These are phyloP conservation scores for Diarsia brunnea DNA, from an alignment of 2,888 invertebrate species.

Conservation along the genomic window DNA sequence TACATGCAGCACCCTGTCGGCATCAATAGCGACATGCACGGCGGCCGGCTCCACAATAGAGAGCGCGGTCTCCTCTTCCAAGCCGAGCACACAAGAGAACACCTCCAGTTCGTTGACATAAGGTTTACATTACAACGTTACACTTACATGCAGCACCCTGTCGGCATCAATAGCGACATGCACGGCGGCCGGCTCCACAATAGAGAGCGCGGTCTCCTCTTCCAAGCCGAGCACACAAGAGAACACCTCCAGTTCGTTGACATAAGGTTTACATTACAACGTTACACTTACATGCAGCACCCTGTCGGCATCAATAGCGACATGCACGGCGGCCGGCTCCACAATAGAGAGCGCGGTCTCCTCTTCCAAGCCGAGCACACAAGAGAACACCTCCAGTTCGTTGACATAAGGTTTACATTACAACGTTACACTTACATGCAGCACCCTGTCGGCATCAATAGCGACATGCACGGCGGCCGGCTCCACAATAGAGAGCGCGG, in stretches of 20 bases:
- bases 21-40: constrained; percentile 93
- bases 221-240: constrained; percentile 97
- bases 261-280: not conserved
- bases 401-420: constrained; percentile 86
- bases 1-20: constrained; percentile 87
- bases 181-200: constrained; percentile 97
- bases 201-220: constrained; percentile 98
- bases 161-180: constrained; percentile 92
- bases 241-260: constrained; percentile 98
- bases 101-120: constrained; percentile 98
- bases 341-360: constrained; percentile 98
- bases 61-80: constrained; percentile 97
- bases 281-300: constrained; percentile 83
- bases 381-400: constrained; percentile 98
- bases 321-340: constrained; percentile 96
- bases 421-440: constrained; percentile 78
- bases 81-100: constrained; percentile 97
- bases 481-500: constrained; percentile 98
- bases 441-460: constrained; percentile 89
- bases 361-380: constrained; percentile 96
- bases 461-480: constrained; percentile 96
- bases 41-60: constrained; percentile 98
- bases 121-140: not conserved
- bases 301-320: constrained; percentile 91
- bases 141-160: constrained; percentile 86